These are phyloP conservation scores for Homarus americanus DNA, from an alignment of 1,140 invertebrate genomes.

Conservation along the genomic window DNA sequence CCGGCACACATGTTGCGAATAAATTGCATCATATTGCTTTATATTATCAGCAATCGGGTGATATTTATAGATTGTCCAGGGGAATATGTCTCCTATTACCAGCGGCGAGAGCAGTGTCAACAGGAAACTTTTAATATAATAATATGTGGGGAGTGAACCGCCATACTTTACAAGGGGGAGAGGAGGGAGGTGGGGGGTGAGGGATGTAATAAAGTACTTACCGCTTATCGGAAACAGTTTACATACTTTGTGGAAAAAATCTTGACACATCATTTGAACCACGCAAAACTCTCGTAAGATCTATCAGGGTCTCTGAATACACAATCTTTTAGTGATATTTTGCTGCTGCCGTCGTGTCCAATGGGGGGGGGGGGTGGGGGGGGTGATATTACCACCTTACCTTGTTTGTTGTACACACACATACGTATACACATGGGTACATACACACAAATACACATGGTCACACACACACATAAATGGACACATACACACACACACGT, in stretches of 20 bases:
- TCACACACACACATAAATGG: not conserved
- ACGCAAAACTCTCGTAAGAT: conserved; percentile 15
- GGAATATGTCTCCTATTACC: not conserved
- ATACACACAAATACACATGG: not conserved
- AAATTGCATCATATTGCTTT: conserved; percentile 32
- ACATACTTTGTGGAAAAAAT: conserved; percentile 12
- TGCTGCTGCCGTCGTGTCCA: not conserved
- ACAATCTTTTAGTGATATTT: not conserved
- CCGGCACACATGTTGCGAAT: not conserved
- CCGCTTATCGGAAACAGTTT: conserved; percentile 33
- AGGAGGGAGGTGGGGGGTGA: not conserved
- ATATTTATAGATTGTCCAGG: conserved; percentile 17
- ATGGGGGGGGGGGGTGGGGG: not conserved
- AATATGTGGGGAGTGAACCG: not conserved
- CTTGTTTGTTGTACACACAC: not conserved
- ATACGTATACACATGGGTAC: not conserved
- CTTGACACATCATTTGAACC: conserved; percentile 45
- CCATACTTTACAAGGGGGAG: conserved; percentile 15
- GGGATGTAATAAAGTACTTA: not conserved
- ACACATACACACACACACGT: not conserved
- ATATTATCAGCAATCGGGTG: conserved; percentile 30
- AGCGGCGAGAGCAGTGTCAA: too few species aligned
- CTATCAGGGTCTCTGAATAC: not conserved
- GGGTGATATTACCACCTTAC: too few species aligned
- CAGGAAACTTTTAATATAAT: not conserved